phyloP scores from a whole-genome alignment of 2,113 vertebrate genomes.

The Pantherophis guttatus region DNA sequence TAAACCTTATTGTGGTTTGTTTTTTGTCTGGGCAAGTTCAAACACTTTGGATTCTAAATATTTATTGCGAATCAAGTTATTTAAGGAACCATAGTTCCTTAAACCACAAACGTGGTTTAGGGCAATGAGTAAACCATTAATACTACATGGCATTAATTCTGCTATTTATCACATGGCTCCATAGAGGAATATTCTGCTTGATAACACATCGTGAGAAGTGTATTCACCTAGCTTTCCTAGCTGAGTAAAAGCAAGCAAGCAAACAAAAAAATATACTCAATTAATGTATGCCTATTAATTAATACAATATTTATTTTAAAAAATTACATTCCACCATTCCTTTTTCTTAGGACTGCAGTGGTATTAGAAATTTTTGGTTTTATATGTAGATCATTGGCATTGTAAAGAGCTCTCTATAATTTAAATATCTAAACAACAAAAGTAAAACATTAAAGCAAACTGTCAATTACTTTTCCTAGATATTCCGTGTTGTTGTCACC shows the following conservation, averaged over 20 bases:
- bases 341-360: background rate
- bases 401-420: background rate
- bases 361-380: background rate
- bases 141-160: background rate
- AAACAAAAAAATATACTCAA: background rate
- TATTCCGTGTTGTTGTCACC: background rate
- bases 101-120: background rate
- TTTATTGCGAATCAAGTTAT: background rate
- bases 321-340: background rate
- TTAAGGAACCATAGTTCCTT: background rate
- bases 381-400: background rate
- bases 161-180: fast-evolving
- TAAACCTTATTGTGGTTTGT: background rate
- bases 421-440: background rate
- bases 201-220: background rate
- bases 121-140: background rate
- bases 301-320: background rate
- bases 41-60: background rate
- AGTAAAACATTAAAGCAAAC: background rate
- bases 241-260: background rate
- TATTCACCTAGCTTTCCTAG: background rate
- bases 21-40: background rate
- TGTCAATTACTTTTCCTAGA: background rate
- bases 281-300: background rate
- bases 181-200: background rate